These are phyloP conservation scores for Spheniscus humboldti DNA, from an alignment of 2,797 vertebrate genomes.

Conservation along the genomic window DNA sequence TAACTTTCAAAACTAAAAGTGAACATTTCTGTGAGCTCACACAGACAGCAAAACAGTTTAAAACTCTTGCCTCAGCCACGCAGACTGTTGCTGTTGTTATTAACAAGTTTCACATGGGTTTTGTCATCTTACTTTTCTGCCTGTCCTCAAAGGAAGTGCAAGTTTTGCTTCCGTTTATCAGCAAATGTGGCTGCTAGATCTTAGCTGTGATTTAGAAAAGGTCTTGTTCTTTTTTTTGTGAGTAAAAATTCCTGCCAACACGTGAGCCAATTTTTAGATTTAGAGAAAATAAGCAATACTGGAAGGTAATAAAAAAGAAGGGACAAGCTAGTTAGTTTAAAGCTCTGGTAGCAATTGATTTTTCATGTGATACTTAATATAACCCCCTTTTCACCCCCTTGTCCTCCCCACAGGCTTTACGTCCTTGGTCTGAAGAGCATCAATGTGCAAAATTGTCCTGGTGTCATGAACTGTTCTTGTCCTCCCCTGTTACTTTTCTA, in stretches of 20 bases:
- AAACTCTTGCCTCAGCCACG: neutral
- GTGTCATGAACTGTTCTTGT: neutral
- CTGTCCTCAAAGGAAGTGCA: slow-evolving; percentile 10
- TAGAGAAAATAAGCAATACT: neutral
- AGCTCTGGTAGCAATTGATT: neutral
- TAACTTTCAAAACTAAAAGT: neutral
- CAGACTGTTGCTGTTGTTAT: neutral
- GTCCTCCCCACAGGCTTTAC: neutral
- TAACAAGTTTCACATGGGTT: neutral
- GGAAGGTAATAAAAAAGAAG: neutral
- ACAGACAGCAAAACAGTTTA: neutral
- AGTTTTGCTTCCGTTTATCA: neutral
- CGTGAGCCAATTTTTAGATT: neutral
- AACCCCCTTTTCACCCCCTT: neutral
- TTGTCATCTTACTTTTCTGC: slow-evolving; percentile 25
- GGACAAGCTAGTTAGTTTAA: neutral
- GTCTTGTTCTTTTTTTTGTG: neutral
- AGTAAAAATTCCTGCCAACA: neutral
- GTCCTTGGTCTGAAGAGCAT: neutral
- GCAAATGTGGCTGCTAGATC: neutral
- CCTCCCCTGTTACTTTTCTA: neutral
- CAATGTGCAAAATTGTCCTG: neutral
- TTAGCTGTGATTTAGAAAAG: neutral
- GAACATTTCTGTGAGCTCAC: neutral
- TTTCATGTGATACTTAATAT: neutral